Percentiles rank a stretch among this genome's conserved stretches.
Conservation (phyloP, 2,888 invertebrate species). For the Arrhopalites spinosus region DNA sequence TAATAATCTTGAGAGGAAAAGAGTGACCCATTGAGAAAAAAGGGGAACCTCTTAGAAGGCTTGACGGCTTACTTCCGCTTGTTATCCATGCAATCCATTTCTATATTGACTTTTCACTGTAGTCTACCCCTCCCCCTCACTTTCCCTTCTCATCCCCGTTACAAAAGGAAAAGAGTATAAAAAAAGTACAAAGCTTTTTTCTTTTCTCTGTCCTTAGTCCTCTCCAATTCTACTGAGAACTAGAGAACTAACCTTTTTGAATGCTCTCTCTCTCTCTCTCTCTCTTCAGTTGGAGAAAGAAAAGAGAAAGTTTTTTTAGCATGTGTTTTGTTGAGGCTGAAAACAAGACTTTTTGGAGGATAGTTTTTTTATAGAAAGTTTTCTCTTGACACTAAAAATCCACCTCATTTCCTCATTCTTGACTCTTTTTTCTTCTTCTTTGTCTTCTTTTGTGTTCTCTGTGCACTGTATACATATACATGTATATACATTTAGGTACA, state of each 20-base stretch:
- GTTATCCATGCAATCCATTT: not conserved
- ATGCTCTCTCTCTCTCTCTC: too few relatives aligned
- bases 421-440: too few relatives aligned
- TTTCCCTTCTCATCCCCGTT: not conserved
- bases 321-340: too few relatives aligned
- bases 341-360: too few relatives aligned
- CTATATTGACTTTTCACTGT: constrained; percentile 13
- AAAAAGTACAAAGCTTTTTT: not conserved
- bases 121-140: not conserved
- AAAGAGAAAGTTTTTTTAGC: too few relatives aligned
- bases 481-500: too few relatives aligned
- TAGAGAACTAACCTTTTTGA: not conserved
- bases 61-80: not conserved
- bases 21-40: not conserved
- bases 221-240: not conserved
- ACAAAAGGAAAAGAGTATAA: not conserved
- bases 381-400: too few relatives aligned
- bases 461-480: too few relatives aligned
- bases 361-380: too few relatives aligned
- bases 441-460: too few relatives aligned
- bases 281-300: too few relatives aligned
- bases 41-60: not conserved
- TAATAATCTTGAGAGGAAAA: constrained; percentile 10
- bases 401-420: too few relatives aligned
- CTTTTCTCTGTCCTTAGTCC: not conserved